Percentiles rank a stretch among this genome's conserved stretches.
phyloP scores from a whole-genome alignment of 2,113 vertebrate genomes.

The Pelecanus crispus region DNA sequence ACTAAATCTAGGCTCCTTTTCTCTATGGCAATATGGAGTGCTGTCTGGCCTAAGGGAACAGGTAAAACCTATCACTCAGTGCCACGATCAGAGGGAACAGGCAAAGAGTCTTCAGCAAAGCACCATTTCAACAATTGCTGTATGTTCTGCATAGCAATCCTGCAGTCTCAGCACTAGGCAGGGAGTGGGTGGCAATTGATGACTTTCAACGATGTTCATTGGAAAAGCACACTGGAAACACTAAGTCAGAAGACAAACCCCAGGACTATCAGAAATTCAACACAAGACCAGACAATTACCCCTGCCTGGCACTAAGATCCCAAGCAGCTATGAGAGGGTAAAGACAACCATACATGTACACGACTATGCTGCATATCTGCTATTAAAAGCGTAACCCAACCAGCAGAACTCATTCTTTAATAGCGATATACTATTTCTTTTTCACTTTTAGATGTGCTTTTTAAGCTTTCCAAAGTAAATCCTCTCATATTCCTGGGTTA shows the following conservation, averaged over 20 bases:
- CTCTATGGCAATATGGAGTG: slow-evolving; percentile 92
- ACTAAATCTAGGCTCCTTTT: slow-evolving; percentile 81
- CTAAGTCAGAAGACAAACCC: background rate
- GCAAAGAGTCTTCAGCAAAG: background rate
- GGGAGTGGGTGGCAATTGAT: background rate
- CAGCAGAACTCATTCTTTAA: background rate
- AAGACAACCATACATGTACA: rapidly evolving
- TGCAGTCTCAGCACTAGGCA: background rate
- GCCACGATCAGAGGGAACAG: background rate
- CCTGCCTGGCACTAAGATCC: background rate
- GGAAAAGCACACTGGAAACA: background rate
- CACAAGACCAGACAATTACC: background rate
- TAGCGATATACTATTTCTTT: background rate
- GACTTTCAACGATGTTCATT: background rate
- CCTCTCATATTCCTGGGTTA: background rate
- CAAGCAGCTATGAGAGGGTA: background rate
- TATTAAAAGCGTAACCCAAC: background rate
- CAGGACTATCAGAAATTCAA: background rate
- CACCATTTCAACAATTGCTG: rapidly evolving
- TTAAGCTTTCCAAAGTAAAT: background rate
- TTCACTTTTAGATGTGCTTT: background rate
- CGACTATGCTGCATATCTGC: background rate
- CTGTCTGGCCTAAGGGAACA: slow-evolving; percentile 82
- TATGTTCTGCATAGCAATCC: background rate
- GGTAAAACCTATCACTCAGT: background rate